A percentile compares a stretch with the other conserved stretches of the same genome.
Conservation (phyloP, 2,888 invertebrate species). For the Hypena proboscidalis region DNA sequence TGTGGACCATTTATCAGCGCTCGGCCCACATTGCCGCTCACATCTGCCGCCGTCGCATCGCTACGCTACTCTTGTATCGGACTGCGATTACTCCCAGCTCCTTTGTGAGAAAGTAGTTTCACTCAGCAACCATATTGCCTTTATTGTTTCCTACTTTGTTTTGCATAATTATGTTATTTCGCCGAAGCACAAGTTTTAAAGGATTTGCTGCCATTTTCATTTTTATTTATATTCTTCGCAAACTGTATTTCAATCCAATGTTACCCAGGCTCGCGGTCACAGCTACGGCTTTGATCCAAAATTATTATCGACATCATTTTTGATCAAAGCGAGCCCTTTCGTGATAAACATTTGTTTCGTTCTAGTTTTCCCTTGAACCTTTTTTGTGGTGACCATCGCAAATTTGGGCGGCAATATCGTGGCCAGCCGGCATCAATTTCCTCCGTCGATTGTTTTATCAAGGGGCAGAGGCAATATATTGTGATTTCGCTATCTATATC, state of each 20-base stretch:
- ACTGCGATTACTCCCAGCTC: conserved; percentile 48
- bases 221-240: neutral
- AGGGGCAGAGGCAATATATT: conserved; percentile 63
- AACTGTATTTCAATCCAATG: neutral
- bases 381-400: conserved; percentile 22
- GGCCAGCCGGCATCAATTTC: conserved; percentile 36
- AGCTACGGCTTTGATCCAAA: neutral
- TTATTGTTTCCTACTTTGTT: conserved; percentile 43
- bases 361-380: conserved; percentile 17
- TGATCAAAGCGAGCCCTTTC: conserved; percentile 15
- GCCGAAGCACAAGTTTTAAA: neutral
- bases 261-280: neutral
- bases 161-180: conserved; percentile 28
- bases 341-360: conserved; percentile 11
- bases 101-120: conserved; percentile 57
- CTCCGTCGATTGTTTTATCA: conserved; percentile 62
- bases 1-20: conserved; percentile 72
- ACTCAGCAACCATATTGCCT: conserved; percentile 43
- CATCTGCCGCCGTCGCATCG: conserved; percentile 59
- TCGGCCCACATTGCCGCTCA: conserved; percentile 69
- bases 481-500: conserved; percentile 70
- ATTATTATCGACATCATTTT: conserved; percentile 12
- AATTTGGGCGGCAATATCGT: conserved; percentile 31
- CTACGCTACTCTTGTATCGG: conserved; percentile 40
- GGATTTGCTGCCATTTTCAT: neutral